Percentiles rank a stretch among this genome's conserved stretches.
Evolutionary conservation across 2,888 invertebrate species (phyloP).

Genomic region (Phania funesta): DNA sequence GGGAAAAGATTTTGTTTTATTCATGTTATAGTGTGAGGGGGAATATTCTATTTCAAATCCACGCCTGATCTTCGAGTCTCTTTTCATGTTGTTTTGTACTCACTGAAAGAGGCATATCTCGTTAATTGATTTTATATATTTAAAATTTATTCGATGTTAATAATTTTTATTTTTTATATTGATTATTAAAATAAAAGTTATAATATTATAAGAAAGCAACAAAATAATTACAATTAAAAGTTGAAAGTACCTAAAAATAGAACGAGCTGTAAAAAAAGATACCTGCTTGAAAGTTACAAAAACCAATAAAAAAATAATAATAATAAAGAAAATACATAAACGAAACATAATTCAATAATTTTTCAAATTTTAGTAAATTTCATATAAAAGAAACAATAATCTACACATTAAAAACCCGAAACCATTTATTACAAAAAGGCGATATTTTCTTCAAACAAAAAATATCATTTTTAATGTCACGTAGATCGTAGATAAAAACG

Average conservation of each 20-base stretch:
- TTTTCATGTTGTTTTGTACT: no score
- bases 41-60: no score
- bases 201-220: conserved; percentile 14
- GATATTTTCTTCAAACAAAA: conserved; percentile 24
- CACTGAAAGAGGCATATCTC: no score
- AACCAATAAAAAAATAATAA: conserved; percentile 58
- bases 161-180: neutral
- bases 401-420: neutral
- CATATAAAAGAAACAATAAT: neutral
- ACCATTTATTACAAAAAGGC: neutral
- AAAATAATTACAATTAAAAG: conserved; percentile 69
- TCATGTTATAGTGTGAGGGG: no score
- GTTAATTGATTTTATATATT: neutral
- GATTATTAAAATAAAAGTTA: neutral
- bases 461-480: conserved; percentile 61
- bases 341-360: neutral
- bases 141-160: neutral
- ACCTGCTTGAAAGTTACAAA: conserved; percentile 77
- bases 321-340: conserved; percentile 23
- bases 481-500: neutral
- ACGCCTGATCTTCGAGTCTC: no score
- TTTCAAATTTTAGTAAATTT: conserved; percentile 27
- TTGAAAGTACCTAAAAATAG: conserved; percentile 77
- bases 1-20: no score
- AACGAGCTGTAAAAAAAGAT: conserved; percentile 80